Evolutionary conservation across 2,888 invertebrate genomes (phyloP), one percentile per base, ranked within the genome.

Genomic region (Macrostomum cliftonense): DNA sequence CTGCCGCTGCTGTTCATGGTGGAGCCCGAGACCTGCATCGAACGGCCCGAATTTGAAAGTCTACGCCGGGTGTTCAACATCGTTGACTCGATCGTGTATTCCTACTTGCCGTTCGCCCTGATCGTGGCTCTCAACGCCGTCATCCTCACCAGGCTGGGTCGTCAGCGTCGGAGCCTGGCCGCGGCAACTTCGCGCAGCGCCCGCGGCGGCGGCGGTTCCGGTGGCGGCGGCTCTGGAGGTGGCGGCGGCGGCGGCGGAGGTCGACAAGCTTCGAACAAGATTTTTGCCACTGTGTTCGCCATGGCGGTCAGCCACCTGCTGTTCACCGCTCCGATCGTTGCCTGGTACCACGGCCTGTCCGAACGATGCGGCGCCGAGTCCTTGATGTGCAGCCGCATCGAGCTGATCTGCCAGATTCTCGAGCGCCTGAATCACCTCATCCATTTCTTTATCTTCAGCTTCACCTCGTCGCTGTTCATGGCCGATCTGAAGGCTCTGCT

Each of bases 401-500:
- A 50, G n/a, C 42, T 13, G 14, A 42, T 52, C 14, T 50, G 51
- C 42, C 40, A 52, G 17, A 51, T 50, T 42, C 42, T 50, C 2
- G 49, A 50, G 37, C 28, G 40, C 2, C 42, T 49, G 28, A 50
- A 50, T 37, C 51, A 50, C 38, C 42, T 50, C 14, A 50, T 43
- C 17, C 51, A 50, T 21, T 50, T 50, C 20, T 50, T 50, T 37
- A 53, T 50, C 16, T 50, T 51, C 17, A 51, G 49, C 13, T 37
- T 51, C 2, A 50, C 51, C 17, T 50, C 51, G n/a, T 43, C 40
- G 19, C 36, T 50, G 21, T 50, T 50, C 38, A 51, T 40, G 28
- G n/a, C 40, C 20, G 51, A 50, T 20, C 43, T 50, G 16, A 40
- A 28, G 28, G 28, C 28, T 9, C 28, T 28, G 28, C 28, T 28